Percentiles rank a stretch among this genome's conserved stretches.
Evolutionary conservation across 2,888 invertebrate species (phyloP).

Genomic region (Pseudococcus viburni): DNA sequence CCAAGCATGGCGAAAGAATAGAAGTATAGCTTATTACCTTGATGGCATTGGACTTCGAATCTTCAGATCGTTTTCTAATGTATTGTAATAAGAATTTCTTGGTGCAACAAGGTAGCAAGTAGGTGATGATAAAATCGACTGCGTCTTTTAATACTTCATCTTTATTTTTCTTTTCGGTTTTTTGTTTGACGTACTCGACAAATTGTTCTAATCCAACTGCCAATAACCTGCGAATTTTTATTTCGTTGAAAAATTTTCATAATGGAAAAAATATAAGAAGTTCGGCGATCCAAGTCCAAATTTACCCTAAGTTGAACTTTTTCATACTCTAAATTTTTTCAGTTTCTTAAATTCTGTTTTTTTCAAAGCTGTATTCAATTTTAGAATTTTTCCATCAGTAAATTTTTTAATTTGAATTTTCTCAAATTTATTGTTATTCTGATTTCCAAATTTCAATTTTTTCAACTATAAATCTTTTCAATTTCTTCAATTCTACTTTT

Average conservation of each 20-base stretch:
- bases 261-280: neutral
- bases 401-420: too few species aligned
- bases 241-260: neutral
- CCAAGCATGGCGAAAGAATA: neutral
- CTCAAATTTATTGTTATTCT: too few species aligned
- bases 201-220: conserved; percentile 45
- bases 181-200: conserved; percentile 3
- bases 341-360: too few species aligned
- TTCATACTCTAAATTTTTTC: too few species aligned
- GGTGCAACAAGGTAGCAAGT: conserved; percentile 50
- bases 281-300: too few species aligned
- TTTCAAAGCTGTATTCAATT: too few species aligned
- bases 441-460: too few species aligned
- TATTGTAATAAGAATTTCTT: neutral
- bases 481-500: too few species aligned
- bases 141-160: conserved; percentile 28
- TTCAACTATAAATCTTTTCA: too few species aligned
- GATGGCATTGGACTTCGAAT: neutral
- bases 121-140: conserved; percentile 12
- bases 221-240: conserved; percentile 11
- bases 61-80: neutral
- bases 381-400: too few species aligned
- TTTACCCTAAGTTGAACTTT: too few species aligned
- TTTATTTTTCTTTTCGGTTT: neutral
- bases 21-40: neutral